These are phyloP conservation scores for Brachyptera risi DNA, from an alignment of 2,888 invertebrate genomes.

Conservation along the genomic window DNA sequence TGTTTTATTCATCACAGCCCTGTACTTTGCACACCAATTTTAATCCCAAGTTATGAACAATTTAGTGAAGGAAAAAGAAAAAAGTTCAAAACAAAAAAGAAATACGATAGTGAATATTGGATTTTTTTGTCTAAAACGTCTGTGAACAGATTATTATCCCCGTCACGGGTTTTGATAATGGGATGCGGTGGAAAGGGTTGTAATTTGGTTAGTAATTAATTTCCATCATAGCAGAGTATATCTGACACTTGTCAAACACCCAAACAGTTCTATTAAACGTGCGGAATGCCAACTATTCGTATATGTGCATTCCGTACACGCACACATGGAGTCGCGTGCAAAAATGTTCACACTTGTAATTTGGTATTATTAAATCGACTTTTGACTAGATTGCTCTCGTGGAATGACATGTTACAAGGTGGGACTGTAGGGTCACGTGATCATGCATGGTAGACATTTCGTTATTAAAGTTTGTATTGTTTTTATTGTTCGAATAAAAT, in stretches of 20 bases:
- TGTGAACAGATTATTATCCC: background rate
- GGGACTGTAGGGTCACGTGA: too few species aligned
- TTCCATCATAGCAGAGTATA: too few species aligned
- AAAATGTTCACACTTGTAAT: constrained; percentile 2
- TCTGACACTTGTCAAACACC: too few species aligned
- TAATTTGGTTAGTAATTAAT: constrained; percentile 1
- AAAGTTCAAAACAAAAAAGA: constrained; percentile 2
- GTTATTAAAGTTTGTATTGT: too few species aligned
- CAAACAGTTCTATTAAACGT: constrained; percentile 7
- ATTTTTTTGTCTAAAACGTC: constrained; percentile 13
- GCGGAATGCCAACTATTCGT: background rate
- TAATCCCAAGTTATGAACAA: constrained; percentile 5
- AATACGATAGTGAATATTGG: constrained; percentile 19
- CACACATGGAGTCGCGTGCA: too few species aligned
- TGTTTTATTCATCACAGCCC: background rate
- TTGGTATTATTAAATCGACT: too few species aligned
- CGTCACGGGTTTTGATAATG: background rate
- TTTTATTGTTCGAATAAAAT: too few species aligned
- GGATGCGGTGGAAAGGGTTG: background rate
- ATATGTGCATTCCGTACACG: constrained; percentile 2
- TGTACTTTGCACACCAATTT: background rate
- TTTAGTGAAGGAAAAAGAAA: background rate
- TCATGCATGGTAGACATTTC: too few species aligned
- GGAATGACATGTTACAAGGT: too few species aligned
- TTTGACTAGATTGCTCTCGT: too few species aligned